Percentiles rank a stretch among this genome's conserved stretches.
Conservation (phyloP, 2,797 vertebrate genomes). For the Spinibarbus caldwelli region DNA sequence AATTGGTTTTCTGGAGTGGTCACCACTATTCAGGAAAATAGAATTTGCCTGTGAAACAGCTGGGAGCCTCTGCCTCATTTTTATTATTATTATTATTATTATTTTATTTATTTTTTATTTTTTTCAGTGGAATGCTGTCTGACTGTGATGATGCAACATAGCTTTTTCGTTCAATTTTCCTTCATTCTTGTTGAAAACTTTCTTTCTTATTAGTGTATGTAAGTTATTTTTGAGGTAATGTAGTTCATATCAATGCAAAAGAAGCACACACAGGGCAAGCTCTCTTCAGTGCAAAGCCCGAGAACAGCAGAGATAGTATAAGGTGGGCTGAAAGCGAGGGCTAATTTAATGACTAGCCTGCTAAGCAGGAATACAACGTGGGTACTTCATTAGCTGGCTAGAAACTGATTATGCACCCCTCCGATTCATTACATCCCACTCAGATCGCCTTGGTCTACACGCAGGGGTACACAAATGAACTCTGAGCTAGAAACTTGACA, state of each 20-base stretch:
- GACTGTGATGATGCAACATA: background rate
- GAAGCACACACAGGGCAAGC: background rate
- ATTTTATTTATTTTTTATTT: background rate
- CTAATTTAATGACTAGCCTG: conserved; percentile 51
- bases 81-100: background rate
- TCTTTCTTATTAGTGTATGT: background rate
- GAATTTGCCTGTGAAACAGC: background rate
- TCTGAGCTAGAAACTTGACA: conserved; percentile 28
- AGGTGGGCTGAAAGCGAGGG: conserved; percentile 35
- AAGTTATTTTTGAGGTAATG: background rate
- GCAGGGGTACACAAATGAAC: conserved; percentile 25
- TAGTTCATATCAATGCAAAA: background rate
- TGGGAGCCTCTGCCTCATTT: background rate
- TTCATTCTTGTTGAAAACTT: background rate
- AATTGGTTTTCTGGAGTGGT: conserved; percentile 14
- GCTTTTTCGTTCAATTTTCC: background rate
- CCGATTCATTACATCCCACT: conserved; percentile 53
- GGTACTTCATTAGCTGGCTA: conserved; percentile 52
- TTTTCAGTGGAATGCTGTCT: background rate
- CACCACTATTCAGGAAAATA: background rate
- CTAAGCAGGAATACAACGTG: conserved; percentile 35
- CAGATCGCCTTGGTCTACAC: conserved; percentile 27
- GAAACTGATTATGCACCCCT: conserved; percentile 52
- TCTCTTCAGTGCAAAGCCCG: background rate
- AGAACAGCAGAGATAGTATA: background rate